Base-by-base conservation (phyloP, 2,797 vertebrate genomes). In the Galaxias olidus region DNA sequence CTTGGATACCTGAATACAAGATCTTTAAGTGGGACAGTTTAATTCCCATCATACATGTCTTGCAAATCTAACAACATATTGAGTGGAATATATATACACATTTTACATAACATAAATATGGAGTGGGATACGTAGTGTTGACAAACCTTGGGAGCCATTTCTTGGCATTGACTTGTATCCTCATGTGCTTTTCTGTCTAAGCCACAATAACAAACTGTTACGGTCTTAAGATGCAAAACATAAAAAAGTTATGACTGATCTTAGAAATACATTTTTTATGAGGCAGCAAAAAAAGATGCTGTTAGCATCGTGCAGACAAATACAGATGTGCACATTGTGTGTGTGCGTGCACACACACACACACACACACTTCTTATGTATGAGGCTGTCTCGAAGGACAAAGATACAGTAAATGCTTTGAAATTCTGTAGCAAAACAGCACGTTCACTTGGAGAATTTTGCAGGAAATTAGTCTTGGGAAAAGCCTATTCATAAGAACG, bases 111-210 rank as follows among this genome's bases (percentile, higher is more conserved):
- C n/a, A n/a, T n/a, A n/a, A n/a, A n/a, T n/a, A n/a, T n/a, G n/a
- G n/a, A n/a, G n/a, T n/a, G n/a, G n/a, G n/a, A n/a, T n/a, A n/a
- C n/a, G n/a, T n/a, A n/a, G n/a, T n/a, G n/a, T n/a, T n/a, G n/a
- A n/a, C n/a, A n/a, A n/a, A n/a, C n/a, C 57, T 13, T 0, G 50
- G 66, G 74, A 84, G 73, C 80, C 4, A 30, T 11, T 30, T 10
- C 19, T 11, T n/a, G 30, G 20, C 13, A 17, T 14, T 12, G 30
- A 15, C 13, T n/a, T 9, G 30, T 14, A 9, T 10, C 5, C 8
- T 15, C 1, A 15, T 7, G 48, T 9, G 10, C 10, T 19, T 17
- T 19, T 5, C 51, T 53, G 4, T 12, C 6, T 4, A 30, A 10
- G 18, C 10, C 1, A 4, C 7, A 30, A 30, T 30, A 30, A 30